phyloP scores from a whole-genome alignment of 2,113 vertebrate genomes.

The Chlamydotis undulata region DNA sequence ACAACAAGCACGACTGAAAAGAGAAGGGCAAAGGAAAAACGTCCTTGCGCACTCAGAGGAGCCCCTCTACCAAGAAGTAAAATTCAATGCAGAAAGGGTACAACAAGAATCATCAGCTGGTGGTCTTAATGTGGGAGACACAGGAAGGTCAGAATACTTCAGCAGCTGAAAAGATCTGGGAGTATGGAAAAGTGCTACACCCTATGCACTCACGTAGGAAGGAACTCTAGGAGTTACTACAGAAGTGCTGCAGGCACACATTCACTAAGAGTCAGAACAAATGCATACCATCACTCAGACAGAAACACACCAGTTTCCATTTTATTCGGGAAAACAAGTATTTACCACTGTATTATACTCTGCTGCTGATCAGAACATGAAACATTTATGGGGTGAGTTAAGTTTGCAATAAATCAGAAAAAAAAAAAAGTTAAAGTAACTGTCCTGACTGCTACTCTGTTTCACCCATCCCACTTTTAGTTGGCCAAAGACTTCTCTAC shows the following conservation, averaged over 20 bases:
- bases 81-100: not conserved
- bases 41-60: not conserved
- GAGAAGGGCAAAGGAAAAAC: not conserved
- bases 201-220: rapidly evolving
- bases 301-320: not conserved
- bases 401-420: not conserved
- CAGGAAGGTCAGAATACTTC: not conserved
- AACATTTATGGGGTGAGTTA: not conserved
- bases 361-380: not conserved
- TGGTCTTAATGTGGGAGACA: not conserved
- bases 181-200: rapidly evolving
- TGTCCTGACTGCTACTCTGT: not conserved
- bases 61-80: not conserved
- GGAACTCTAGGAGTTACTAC: not conserved
- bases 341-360: not conserved
- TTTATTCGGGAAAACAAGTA: not conserved
- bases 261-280: not conserved
- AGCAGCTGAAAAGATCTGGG: not conserved
- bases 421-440: not conserved
- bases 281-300: not conserved
- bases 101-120: not conserved
- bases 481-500: not conserved
- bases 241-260: not conserved
- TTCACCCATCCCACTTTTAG: not conserved
- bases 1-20: not conserved